These are phyloP conservation scores for Acanthopleura granulata DNA, from an alignment of 2,888 invertebrate species.

Conservation along the genomic window DNA sequence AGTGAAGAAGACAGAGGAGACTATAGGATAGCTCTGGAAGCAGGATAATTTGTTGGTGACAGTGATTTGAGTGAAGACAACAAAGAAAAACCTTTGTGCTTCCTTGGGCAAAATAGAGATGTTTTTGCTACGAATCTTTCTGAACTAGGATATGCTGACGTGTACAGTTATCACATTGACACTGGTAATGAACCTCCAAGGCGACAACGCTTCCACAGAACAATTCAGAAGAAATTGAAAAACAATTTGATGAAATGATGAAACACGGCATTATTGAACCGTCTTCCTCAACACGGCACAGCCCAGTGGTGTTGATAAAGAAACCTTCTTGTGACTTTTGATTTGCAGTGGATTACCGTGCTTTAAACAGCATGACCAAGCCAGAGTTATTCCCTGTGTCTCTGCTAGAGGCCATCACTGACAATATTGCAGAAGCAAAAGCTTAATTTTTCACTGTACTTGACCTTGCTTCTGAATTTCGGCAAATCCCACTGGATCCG, in stretches of 20 bases:
- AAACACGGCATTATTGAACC: too few species aligned
- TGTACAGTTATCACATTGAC: slow-evolving; percentile 15
- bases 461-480: slow-evolving; percentile 23
- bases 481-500: slow-evolving; percentile 22
- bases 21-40: neutral
- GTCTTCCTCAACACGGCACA: too few species aligned
- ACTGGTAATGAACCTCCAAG: too few species aligned
- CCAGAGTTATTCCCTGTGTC: slow-evolving; percentile 26
- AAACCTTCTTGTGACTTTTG: too few species aligned
- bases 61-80: too few species aligned
- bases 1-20: too few species aligned
- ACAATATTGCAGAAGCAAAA: slow-evolving; percentile 26
- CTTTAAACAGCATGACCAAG: slow-evolving; percentile 22
- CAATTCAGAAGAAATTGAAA: slow-evolving; percentile 12
- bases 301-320: too few species aligned
- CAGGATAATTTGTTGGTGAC: slow-evolving; percentile 8
- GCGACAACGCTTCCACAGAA: slow-evolving; percentile 20
- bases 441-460: slow-evolving; percentile 23
- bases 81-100: too few species aligned
- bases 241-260: slow-evolving; percentile 20
- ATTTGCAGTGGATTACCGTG: slow-evolving; percentile 22
- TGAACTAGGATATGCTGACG: slow-evolving; percentile 16
- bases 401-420: slow-evolving; percentile 25
- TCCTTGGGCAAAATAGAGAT: too few species aligned
- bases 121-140: slow-evolving; percentile 19